phyloP scores from a whole-genome alignment of 2,888 invertebrate species.

The Ichneumon xanthorius region DNA sequence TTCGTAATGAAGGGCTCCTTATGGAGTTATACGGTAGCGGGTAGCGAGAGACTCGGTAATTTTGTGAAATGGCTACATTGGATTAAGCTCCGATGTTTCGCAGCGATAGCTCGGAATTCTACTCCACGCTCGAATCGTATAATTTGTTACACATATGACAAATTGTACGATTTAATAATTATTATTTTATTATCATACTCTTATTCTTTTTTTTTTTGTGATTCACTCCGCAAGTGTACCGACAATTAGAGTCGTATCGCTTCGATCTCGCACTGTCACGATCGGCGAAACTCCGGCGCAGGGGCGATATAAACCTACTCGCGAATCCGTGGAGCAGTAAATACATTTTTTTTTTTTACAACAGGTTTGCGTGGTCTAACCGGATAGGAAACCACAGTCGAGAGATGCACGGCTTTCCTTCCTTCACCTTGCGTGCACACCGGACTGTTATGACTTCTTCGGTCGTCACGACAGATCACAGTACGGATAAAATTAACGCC shows the following conservation, averaged over 20 bases:
- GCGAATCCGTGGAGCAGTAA: neutral
- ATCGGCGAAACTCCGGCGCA: too few species aligned
- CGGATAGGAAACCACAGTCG: too few species aligned
- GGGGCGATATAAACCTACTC: neutral
- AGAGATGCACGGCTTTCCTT: conserved; percentile 4
- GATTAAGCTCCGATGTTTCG: neutral
- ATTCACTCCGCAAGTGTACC: neutral
- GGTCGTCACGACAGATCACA: neutral
- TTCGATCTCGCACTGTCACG: neutral
- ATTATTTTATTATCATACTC: neutral
- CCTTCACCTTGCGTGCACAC: neutral
- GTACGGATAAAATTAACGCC: neutral
- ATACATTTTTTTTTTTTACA: neutral
- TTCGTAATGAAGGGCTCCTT: conserved; percentile 67
- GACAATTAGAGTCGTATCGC: neutral
- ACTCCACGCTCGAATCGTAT: neutral
- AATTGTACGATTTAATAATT: neutral
- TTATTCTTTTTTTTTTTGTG: too few species aligned
- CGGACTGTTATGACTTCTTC: neutral
- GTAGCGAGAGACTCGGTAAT: conserved; percentile 31
- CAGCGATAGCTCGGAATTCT: neutral
- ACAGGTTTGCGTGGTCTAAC: neutral
- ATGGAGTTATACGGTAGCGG: conserved; percentile 58
- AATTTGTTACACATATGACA: neutral
- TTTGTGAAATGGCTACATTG: conserved; percentile 4